Base-by-base conservation (phyloP, 2,113 vertebrate genomes). In the Vulpes ferrilata region DNA sequence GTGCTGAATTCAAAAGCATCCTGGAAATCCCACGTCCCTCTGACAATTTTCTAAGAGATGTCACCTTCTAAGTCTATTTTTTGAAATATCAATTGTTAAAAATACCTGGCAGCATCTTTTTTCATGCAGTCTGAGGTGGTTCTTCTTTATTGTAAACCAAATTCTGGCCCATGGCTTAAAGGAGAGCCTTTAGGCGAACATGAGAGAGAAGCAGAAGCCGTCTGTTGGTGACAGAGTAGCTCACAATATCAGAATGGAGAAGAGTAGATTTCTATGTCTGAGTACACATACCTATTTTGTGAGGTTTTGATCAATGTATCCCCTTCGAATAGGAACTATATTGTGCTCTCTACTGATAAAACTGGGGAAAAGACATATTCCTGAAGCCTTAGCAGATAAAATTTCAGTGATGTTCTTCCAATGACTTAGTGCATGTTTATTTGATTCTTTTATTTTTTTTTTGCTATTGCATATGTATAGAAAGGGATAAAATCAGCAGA, bases 401-500 rank as follows among this genome's bases (percentile, higher is more conserved):
- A 95, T 90, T 51, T 69, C 76, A 57, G 13, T 43, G 69, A 95
- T 43, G 65, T 22, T 85, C 51, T 74, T 67, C 64, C 76, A 82
- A 9, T 76, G 86, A n/a, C 43, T 82, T 74, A 6, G 57, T 81
- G 76, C 22, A 81, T 79, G 48, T 55, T 88, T 89, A 69, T 89
- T 78, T 59, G 95, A 84, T 97, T 48, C 13, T 57, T 57, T 57
- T n/a, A n/a, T 57, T 16, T 64, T 76, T 51, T 76, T 53, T 64
- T 48, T 38, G 30, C 74, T 79, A 27, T 13, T 65, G 62, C 19
- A 71, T 89, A n/a, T 80, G 82, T 60, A 74, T 43, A 67, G 38
- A 78, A 62, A 82, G n/a, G 78, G 71, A 84, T 89, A 71, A 96
- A 94, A 92, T 69, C 89, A 90, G 74, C 60, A 73, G 76, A 83